Evolutionary conservation across 2,888 invertebrate genomes (phyloP), one percentile per base, ranked within the genome.

Genomic region (Pristionchus maxplancki): DNA sequence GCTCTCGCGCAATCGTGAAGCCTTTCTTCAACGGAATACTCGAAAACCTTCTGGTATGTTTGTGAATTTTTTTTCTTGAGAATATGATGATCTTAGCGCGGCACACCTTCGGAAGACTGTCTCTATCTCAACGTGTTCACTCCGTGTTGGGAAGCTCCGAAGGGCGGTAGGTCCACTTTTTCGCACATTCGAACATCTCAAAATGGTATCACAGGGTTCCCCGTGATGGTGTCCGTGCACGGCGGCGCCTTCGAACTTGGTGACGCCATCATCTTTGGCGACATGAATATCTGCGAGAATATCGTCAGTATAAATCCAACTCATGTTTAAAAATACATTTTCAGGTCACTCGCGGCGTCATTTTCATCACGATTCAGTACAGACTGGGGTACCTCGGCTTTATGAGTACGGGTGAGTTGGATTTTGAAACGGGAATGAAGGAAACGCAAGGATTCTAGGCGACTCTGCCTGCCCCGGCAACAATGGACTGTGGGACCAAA

Each of bases 341-440:
- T 4, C 24, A 89, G 89, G 89, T 89, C 17, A 90, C 89, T 0
- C 81, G 81, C 1, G 92, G 91, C 64, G 91, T 92, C 34, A 90
- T 92, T 28, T 91, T 92, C 24, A 91, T 92, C 50, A 92, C 92
- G 2, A 92, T 92, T 58, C 92, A 92, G 67, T 92, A 92, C 84
- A 89, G 92, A 24, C 89, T 93, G 2, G 92, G 91, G 48, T 91
- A 87, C 58, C 89, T 92, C 2, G 92, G 92, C 3, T 91, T 93
- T 53, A 90, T 89, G 89, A 90, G 90, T 4, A 91, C 91, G 17
- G 92, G 91, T 31, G 1, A 40, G 37, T 20, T 9, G 37, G 5
- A 0, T 40, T 44, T 11, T 40, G 17, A 44, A 34, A 4, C 4
- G 8, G 11, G 20, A 58, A n/a, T 20, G 62, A 28, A n/a, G 24